Conservation (phyloP, 2,797 vertebrate genomes). For the Etheostoma nigrum region DNA sequence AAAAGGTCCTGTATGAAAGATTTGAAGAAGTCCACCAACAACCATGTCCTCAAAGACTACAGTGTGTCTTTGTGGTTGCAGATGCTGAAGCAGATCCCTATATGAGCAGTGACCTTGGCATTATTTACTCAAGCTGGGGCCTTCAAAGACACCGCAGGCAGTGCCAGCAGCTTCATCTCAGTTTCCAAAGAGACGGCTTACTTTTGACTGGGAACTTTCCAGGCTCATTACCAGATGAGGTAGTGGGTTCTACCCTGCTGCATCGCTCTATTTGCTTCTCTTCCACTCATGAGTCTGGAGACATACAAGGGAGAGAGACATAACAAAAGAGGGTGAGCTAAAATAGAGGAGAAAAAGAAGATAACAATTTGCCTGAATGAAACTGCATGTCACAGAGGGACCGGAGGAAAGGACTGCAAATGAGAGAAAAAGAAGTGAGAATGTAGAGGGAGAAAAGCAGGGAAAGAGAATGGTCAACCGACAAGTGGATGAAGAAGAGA, state of each 20-base stretch:
- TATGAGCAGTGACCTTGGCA: slow-evolving; percentile 59
- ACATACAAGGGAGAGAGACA: background rate
- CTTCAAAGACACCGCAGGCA: slow-evolving; percentile 61
- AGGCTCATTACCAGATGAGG: slow-evolving; percentile 73
- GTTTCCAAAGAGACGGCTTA: slow-evolving; percentile 77
- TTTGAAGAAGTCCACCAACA: slow-evolving; percentile 12
- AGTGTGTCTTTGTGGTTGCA: slow-evolving; percentile 48
- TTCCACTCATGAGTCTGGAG: slow-evolving; percentile 44
- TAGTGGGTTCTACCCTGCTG: slow-evolving; percentile 61
- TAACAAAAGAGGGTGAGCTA: slow-evolving; percentile 10
- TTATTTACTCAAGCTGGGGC: slow-evolving; percentile 67
- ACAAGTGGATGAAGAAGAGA: slow-evolving; percentile 44
- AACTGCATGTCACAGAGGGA: slow-evolving; percentile 47
- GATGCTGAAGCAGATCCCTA: slow-evolving; percentile 55
- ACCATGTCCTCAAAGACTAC: slow-evolving; percentile 41
- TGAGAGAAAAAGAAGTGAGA: slow-evolving; percentile 28
- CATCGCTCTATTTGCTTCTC: slow-evolving; percentile 61
- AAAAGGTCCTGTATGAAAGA: slow-evolving; percentile 39
- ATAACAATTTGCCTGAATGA: slow-evolving; percentile 13
- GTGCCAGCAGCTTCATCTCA: slow-evolving; percentile 59
- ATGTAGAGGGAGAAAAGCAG: slow-evolving; percentile 36
- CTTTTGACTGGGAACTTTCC: slow-evolving; percentile 75
- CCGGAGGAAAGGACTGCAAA: slow-evolving; percentile 26
- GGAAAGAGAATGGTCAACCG: slow-evolving; percentile 62
- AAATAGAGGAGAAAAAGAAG: slow-evolving; percentile 17